Base-by-base conservation (phyloP, 2,113 vertebrate genomes). In the Gallinago undulata region DNA sequence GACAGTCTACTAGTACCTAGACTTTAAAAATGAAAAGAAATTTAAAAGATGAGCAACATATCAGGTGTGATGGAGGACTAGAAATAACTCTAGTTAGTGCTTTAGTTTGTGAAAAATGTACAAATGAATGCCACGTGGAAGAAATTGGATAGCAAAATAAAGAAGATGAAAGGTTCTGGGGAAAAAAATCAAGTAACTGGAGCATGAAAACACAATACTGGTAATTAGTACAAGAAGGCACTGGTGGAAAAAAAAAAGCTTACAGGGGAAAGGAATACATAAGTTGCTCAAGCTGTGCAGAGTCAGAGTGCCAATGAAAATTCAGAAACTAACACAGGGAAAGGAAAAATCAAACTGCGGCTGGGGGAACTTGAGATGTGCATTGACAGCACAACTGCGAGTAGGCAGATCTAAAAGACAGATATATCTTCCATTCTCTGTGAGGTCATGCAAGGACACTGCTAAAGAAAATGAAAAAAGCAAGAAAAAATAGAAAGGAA, bases 401-500 rank as follows among this genome's bases (percentile, higher is more conserved):
- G 91, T 60, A 82, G 93, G 87, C 84, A 97, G 90, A 93, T 82
- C 87, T 91, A 85, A 92, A 74, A 85, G 93, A 94, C 0, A 0
- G 53, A 84, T 93, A 66, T 84, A 89, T 96, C 93, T 79, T 84
- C 31, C 48, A 87, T 94, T 76, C 48, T 57, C 41, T 73, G 62
- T 70, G 57, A 84, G 91, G 91, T 95, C 84, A 62, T 87, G 37
- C 93, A 93, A 96, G 96, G 96, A 96, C 81, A 83, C 62, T 79
- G 57, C 23, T 11, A 73, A 83, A 64, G 62, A 89, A 95, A 84
- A 55, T 69, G 28, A 35, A 74, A 45, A 31, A 77, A 14, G 7
- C n/a, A 82, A 60, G 62, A 72, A 89, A 89, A 94, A 87, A 68
- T 31, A 82, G 69, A 84, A 94, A 86, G 37, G 48, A 85, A 79